phyloP scores from a whole-genome alignment of 2,888 invertebrate genomes.

The Chironomus riparius region DNA sequence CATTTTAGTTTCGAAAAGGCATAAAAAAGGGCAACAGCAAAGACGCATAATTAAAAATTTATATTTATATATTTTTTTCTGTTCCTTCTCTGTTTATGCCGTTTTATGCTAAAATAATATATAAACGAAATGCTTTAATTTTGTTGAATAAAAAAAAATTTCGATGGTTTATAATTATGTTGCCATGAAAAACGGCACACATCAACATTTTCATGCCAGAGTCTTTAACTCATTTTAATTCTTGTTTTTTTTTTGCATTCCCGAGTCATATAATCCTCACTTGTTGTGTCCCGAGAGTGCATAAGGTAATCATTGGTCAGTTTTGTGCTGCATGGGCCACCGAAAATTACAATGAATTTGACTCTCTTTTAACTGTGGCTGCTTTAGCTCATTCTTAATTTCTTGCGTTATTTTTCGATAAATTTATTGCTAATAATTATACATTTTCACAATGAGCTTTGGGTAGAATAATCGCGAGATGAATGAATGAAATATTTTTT shows the following conservation, averaged over 20 bases:
- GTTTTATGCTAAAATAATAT: neutral
- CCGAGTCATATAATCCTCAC: neutral
- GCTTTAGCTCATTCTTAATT: neutral
- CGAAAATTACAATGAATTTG: neutral
- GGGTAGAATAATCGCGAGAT: no score
- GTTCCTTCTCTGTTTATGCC: neutral
- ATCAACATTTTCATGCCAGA: neutral
- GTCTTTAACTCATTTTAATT: conserved; percentile 1
- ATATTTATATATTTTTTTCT: no score
- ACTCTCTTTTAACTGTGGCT: neutral
- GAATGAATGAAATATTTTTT: no score
- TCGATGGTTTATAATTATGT: conserved; percentile 24
- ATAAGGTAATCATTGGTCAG: no score
- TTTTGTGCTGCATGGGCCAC: no score
- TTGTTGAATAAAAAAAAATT: neutral
- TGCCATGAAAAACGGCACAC: conserved; percentile 8
- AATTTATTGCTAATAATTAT: conserved; percentile 27
- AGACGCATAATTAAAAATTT: neutral
- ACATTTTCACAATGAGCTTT: conserved; percentile 6
- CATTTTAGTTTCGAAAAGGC: neutral
- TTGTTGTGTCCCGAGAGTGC: neutral
- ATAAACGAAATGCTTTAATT: no score
- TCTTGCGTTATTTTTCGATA: conserved; percentile 14
- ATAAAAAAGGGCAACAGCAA: neutral
- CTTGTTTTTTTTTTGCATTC: neutral